phyloP scores from a whole-genome alignment of 2,888 invertebrate genomes.

The Dione juno region DNA sequence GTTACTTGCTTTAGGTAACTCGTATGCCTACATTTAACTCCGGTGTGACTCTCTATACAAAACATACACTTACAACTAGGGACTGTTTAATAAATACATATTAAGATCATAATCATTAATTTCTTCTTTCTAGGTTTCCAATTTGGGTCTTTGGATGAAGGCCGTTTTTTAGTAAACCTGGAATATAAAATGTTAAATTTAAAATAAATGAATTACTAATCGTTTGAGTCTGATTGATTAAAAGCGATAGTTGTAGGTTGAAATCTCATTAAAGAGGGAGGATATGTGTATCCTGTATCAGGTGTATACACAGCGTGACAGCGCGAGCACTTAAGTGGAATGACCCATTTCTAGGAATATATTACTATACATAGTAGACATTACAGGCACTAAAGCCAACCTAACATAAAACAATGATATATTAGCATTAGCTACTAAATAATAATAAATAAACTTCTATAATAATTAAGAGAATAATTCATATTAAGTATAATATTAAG shows the following conservation, averaged over 20 bases:
- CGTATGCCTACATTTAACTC: slow-evolving; percentile 50
- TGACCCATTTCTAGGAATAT: not conserved
- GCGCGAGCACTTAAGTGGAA: not conserved
- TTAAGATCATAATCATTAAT: slow-evolving; percentile 59
- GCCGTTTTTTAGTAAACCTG: slow-evolving; percentile 64
- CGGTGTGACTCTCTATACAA: slow-evolving; percentile 60
- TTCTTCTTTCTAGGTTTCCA: slow-evolving; percentile 58
- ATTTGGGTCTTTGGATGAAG: slow-evolving; percentile 55
- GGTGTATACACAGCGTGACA: not conserved
- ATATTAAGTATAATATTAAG: too few relatives aligned
- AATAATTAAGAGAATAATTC: too few relatives aligned
- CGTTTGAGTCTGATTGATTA: not conserved
- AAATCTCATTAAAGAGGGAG: not conserved
- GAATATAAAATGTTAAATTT: slow-evolving; percentile 44
- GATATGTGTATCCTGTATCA: not conserved
- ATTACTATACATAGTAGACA: not conserved
- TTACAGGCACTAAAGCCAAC: too few relatives aligned
- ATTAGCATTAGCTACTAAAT: too few relatives aligned
- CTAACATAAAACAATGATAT: too few relatives aligned
- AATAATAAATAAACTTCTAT: too few relatives aligned
- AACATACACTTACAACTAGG: slow-evolving; percentile 51
- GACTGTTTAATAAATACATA: slow-evolving; percentile 68
- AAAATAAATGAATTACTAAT: not conserved
- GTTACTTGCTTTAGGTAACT: slow-evolving; percentile 53
- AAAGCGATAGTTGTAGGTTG: not conserved